phyloP scores from a whole-genome alignment of 2,797 vertebrate species.

The Sebastes melanostomus region DNA sequence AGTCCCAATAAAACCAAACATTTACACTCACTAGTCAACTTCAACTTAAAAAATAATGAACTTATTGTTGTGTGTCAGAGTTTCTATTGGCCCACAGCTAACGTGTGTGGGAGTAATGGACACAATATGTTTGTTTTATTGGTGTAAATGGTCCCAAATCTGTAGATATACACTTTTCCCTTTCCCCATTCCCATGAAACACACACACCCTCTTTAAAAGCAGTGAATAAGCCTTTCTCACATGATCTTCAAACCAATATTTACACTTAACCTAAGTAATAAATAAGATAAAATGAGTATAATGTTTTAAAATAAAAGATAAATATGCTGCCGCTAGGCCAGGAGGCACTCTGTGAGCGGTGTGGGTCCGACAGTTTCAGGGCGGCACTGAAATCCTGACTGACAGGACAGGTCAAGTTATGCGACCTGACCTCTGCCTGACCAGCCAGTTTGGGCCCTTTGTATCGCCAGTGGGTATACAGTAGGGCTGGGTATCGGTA shows the following conservation, averaged over 20 bases:
- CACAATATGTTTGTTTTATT: neutral
- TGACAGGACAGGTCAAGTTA: neutral
- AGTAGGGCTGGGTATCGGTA: neutral
- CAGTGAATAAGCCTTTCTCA: conserved; percentile 28
- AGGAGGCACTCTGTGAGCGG: conserved; percentile 47
- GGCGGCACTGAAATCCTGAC: conserved; percentile 22
- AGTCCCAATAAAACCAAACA: neutral
- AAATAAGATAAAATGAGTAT: conserved; percentile 72
- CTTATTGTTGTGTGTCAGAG: neutral
- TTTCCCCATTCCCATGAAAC: conserved; percentile 21
- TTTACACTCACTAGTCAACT: too few species aligned
- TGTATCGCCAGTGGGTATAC: conserved; percentile 28
- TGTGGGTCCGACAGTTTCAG: conserved; percentile 18
- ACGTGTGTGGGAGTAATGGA: neutral
- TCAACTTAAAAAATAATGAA: neutral
- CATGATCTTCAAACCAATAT: conserved; percentile 65
- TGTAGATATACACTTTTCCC: neutral
- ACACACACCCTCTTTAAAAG: conserved; percentile 36
- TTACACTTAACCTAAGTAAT: conserved; percentile 77
- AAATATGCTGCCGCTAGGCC: conserved; percentile 66
- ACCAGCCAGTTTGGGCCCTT: conserved; percentile 56
- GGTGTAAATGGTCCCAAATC: neutral
- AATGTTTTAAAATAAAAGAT: conserved; percentile 63
- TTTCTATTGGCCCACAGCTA: neutral
- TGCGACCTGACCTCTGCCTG: neutral